A percentile compares a stretch with the other conserved stretches of the same genome.
phyloP scores from a whole-genome alignment of 2,797 vertebrate genomes.

The Oreochromis grahami region DNA sequence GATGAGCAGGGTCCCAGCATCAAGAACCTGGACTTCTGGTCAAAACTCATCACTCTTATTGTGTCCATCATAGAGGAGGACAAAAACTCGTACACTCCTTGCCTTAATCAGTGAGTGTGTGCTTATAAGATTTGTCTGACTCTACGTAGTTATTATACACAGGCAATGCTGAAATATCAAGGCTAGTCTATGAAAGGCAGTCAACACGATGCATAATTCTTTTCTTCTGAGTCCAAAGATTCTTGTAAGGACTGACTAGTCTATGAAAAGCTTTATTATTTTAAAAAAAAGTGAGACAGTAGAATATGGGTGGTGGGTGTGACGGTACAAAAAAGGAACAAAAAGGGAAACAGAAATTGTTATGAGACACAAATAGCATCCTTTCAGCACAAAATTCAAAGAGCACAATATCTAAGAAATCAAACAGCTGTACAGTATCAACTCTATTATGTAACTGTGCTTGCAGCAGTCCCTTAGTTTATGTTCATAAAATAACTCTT shows the following conservation, averaged over 20 bases:
- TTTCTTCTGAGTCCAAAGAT: slow-evolving; percentile 14
- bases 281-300: neutral
- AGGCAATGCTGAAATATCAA: neutral
- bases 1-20: slow-evolving; percentile 94
- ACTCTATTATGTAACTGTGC: neutral
- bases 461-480: neutral
- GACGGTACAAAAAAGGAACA: neutral
- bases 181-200: neutral
- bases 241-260: neutral
- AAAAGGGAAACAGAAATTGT: neutral
- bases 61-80: slow-evolving; percentile 98
- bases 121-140: neutral
- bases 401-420: neutral
- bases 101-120: slow-evolving; percentile 85
- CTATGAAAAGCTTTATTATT: neutral
- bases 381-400: neutral
- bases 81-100: slow-evolving; percentile 96
- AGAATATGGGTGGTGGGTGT: neutral
- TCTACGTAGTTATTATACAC: neutral
- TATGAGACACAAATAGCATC: neutral
- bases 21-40: slow-evolving; percentile 97
- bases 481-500: neutral
- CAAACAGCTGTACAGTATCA: neutral
- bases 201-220: slow-evolving; percentile 33
- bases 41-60: slow-evolving; percentile 96